Evolutionary conservation across 2,888 invertebrate species (phyloP), one percentile per base, ranked within the genome.

Genomic region (Petrolisthes cinctipes): DNA sequence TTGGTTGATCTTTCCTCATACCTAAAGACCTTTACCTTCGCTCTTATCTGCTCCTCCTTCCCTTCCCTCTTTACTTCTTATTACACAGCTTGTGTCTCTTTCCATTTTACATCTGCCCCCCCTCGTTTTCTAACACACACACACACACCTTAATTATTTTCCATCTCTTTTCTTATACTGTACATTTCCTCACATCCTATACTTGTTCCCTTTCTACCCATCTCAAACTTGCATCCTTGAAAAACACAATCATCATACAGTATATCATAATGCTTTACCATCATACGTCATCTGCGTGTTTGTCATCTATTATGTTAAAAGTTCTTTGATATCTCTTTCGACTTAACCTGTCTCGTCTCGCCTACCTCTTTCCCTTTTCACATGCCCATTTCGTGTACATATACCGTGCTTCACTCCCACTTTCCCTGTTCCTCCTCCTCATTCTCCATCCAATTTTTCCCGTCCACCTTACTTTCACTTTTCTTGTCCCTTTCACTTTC

Each of bases 321-420:
- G 17, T 17, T 66, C 66, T 14, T 14, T 14, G 66, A 4, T 71
- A 20, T 71, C 79, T 53, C 54, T 14, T 20, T 54, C 37, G 37
- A 37, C 37, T 37, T 14, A 5, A n/a, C 53, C 83, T 56, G 5
- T 83, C 75, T 54, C 56, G 53, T 23, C 23, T 57, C 57, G 2
- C 9, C 57, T 83, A 23, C 23, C 73, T 56, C 23, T 75, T 14
- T 78, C 51, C 17, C 78, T 78, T 17, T 37, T 23, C 56, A 14
- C n/a, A 9, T 37, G 11, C 53, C 51, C 71, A 4, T 83, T 53
- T 75, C 75, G 73, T 54, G 68, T 53, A 51, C 83, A 75, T 57
- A 56, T 75, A 54, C 75, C 23, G 75, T 83, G 6, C 56, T 75
- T 53, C 14, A 7, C 54, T 51, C 54, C 51, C 68, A n/a, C 20